Evolutionary conservation across 2,888 invertebrate species (phyloP), one percentile per base, ranked within the genome.

Genomic region (Hydriomena furcata): DNA sequence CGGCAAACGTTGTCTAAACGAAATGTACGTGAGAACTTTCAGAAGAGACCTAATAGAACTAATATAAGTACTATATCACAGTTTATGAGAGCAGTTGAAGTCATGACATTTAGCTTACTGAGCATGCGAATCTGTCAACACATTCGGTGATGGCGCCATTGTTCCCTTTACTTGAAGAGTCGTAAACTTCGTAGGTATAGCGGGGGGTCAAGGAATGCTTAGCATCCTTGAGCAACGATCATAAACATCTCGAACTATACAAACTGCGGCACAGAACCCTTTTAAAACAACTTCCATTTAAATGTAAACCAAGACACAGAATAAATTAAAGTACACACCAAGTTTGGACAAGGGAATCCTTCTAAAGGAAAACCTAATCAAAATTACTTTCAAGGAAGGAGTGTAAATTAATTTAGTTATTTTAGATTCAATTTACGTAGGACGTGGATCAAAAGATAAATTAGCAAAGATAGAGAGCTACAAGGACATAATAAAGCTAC

Each of bases 311-410:
- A 36, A 13, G 23, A 8, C 41, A 23, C 35, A 30, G 48, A 17
- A 36, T 42, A 42, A 48, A 30, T 12, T 7, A 25, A 10, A 25
- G 24, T 42, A 24, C 8, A 24, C 11, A 66, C 55, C 50, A 55
- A 63, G 58, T 65, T 68, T 57, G 53, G 55, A 72, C 68, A 66
- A 63, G 63, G 51, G 55, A 73, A 71, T 60, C 66, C 66, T 70
- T 71, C 60, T 57, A 61, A 65, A 52, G 36, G 57, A 57, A 55
- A 45, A 52, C 58, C 44, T 58, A 64, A 65, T 66, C 60, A 55
- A 64, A 68, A 71, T 66, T 63, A 61, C 56, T 55, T 55, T 32
- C 13, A 48, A 49, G 43, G 23, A 40, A 46, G 30, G 34, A 43
- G 38, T 40, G 23, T 44, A 34, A 28, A 45, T 25, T 17, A 53